Conservation (phyloP, 1,140 invertebrate species). For the Pemphigus obesinymphae region DNA sequence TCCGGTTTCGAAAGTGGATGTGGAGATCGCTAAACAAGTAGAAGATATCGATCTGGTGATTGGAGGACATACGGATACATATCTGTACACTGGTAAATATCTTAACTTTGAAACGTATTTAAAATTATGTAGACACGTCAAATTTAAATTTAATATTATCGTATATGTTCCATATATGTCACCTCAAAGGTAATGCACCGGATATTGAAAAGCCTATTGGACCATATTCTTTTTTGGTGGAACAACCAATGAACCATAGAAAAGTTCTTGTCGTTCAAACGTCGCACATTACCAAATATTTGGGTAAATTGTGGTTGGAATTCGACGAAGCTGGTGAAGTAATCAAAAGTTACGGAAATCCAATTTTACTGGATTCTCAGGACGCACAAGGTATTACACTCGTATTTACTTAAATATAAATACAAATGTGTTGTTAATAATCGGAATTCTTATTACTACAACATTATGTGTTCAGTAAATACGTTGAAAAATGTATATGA, state of each 20-base stretch:
- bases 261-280: conserved; percentile 83
- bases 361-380: conserved; percentile 65
- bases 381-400: conserved; percentile 34
- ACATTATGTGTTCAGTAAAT: too few relatives aligned
- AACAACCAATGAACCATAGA: conserved; percentile 61
- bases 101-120: too few relatives aligned
- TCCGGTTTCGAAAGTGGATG: conserved; percentile 75
- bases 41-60: conserved; percentile 80
- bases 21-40: conserved; percentile 70
- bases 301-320: conserved; percentile 68
- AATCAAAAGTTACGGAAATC: conserved; percentile 65
- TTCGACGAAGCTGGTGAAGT: conserved; percentile 74
- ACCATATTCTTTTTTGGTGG: conserved; percentile 70
- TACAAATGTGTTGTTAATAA: too few relatives aligned
- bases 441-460: too few relatives aligned
- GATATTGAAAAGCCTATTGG: conserved; percentile 65
- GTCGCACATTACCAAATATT: conserved; percentile 86
- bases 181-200: conserved; percentile 59
- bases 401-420: too few relatives aligned
- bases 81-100: conserved; percentile 65
- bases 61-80: conserved; percentile 83
- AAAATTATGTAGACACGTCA: too few relatives aligned
- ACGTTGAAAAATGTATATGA: too few relatives aligned
- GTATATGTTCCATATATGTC: too few relatives aligned
- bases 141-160: too few relatives aligned